Evolutionary conservation across 1,140 invertebrate species (phyloP).

Genomic region (Drosophila sulfurigaster): DNA sequence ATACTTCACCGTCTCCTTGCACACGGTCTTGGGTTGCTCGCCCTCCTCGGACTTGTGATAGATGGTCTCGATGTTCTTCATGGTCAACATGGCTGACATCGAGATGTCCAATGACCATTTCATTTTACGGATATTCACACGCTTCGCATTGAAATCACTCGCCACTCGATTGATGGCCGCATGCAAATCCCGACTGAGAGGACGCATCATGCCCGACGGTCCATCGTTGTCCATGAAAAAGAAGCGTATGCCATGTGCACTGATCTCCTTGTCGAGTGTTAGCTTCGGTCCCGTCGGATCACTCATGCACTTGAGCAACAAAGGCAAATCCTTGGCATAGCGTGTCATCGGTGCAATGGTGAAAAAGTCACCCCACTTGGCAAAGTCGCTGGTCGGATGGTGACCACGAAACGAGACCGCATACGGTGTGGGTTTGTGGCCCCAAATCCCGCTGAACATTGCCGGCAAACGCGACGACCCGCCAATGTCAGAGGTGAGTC

Average conservation of each 20-base stretch:
- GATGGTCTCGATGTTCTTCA: constrained; percentile 87
- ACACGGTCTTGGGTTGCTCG: constrained; percentile 86
- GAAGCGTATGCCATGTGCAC: constrained; percentile 88
- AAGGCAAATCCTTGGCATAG: constrained; percentile 92
- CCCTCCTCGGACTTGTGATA: constrained; percentile 87
- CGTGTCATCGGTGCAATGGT: constrained; percentile 92
- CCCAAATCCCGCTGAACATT: constrained; percentile 94
- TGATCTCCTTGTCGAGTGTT: constrained; percentile 89
- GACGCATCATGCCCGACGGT: constrained; percentile 87
- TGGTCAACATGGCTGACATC: constrained; percentile 86
- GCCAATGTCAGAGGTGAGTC: constrained; percentile 93
- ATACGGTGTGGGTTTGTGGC: constrained; percentile 91
- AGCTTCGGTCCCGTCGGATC: constrained; percentile 87
- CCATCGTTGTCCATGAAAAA: constrained; percentile 92
- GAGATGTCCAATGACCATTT: constrained; percentile 88
- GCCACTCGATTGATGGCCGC: constrained; percentile 89
- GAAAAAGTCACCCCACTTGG: constrained; percentile 88
- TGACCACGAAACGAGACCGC: constrained; percentile 87
- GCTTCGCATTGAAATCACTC: constrained; percentile 87
- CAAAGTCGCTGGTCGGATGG: constrained; percentile 86
- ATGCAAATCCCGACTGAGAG: constrained; percentile 89
- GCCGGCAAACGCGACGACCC: constrained; percentile 94
- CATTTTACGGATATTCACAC: constrained; percentile 87
- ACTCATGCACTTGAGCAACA: constrained; percentile 89
- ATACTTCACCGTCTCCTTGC: constrained; percentile 86